Evolutionary conservation across 2,113 vertebrate genomes (phyloP).

Genomic region (Coturnix japonica): DNA sequence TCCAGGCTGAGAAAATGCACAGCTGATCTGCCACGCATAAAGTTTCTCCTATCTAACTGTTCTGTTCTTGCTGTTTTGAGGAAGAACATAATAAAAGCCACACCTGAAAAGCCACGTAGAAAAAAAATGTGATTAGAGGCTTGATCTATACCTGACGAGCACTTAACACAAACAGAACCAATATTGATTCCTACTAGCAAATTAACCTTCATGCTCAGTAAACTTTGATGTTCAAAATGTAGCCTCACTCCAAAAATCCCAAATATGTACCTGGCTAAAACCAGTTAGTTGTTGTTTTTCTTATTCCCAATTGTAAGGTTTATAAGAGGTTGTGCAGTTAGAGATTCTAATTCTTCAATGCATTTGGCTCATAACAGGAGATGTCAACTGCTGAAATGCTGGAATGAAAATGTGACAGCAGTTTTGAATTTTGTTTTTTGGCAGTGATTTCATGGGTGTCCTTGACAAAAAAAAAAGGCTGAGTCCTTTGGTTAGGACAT

Average conservation of each 20-base stretch:
- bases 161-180: not conserved
- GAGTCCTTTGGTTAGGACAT: not conserved
- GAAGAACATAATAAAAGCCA: not conserved
- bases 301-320: not conserved
- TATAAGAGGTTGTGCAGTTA: not conserved
- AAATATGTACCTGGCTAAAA: not conserved
- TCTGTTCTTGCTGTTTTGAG: not conserved
- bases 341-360: not conserved
- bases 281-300: not conserved
- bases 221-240: not conserved
- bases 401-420: not conserved
- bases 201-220: not conserved
- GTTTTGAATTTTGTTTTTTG: not conserved
- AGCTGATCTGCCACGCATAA: not conserved
- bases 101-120: not conserved
- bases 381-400: not conserved
- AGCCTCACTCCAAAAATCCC: not conserved
- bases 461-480: not conserved
- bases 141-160: not conserved
- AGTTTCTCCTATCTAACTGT: not conserved
- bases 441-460: not conserved
- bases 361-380: not conserved
- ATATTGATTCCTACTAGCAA: not conserved
- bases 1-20: not conserved
- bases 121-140: not conserved